Evolutionary conservation across 2,888 invertebrate species (phyloP).

Genomic region (Platerodrilus igneus): DNA sequence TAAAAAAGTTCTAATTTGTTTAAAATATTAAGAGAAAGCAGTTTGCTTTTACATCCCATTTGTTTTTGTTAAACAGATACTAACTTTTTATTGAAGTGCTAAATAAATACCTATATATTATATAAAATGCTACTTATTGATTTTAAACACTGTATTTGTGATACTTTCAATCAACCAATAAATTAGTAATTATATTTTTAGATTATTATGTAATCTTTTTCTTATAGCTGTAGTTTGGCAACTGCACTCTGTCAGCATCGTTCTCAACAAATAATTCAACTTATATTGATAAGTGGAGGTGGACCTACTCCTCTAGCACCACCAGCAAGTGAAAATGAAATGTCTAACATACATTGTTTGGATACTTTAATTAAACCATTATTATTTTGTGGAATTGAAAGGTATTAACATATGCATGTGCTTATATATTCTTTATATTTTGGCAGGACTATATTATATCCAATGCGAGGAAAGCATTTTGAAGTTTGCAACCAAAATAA

Average conservation of each 20-base stretch:
- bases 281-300: slow-evolving; percentile 63
- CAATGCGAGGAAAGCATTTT: slow-evolving; percentile 55
- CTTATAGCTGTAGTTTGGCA: slow-evolving; percentile 58
- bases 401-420: slow-evolving; percentile 37
- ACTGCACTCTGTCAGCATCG: slow-evolving; percentile 57
- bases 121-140: no score
- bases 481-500: slow-evolving; percentile 48
- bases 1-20: no score
- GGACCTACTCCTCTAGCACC: slow-evolving; percentile 63
- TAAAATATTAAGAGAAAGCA: no score
- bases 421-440: no score
- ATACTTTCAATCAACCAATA: no score
- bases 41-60: no score
- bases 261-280: slow-evolving; percentile 54
- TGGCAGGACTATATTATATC: slow-evolving; percentile 52
- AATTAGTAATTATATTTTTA: background rate
- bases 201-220: slow-evolving; percentile 6
- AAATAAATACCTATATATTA: no score
- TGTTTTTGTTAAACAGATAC: no score
- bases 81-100: no score
- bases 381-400: slow-evolving; percentile 54
- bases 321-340: slow-evolving; percentile 50
- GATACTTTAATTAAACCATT: slow-evolving; percentile 54
- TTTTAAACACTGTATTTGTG: no score
- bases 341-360: slow-evolving; percentile 50